Evolutionary conservation across 2,888 invertebrate genomes (phyloP).

Genomic region (Rosalia funebris): DNA sequence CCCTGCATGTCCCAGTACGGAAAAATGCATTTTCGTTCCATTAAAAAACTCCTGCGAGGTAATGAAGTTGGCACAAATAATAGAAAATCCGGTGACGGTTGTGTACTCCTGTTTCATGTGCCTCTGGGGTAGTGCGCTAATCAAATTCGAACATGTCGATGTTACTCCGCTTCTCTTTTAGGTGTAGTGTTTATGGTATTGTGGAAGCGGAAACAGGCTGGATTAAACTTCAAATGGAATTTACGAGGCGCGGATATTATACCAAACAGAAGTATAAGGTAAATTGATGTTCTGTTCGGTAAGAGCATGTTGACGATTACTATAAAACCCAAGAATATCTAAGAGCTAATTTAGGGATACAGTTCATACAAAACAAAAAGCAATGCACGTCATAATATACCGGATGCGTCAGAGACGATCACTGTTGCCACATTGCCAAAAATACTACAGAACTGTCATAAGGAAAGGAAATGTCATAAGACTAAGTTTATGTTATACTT

Average conservation of each 20-base stretch:
- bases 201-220: constrained; percentile 43
- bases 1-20: constrained; percentile 31
- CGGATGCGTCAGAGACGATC: too few relatives aligned
- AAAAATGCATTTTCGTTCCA: constrained; percentile 27
- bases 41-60: constrained; percentile 26
- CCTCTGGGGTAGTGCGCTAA: constrained; percentile 55
- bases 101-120: constrained; percentile 41
- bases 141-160: too few relatives aligned
- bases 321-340: too few relatives aligned
- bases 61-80: constrained; percentile 28
- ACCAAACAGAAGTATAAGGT: constrained; percentile 13
- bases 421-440: too few relatives aligned
- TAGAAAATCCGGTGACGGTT: constrained; percentile 41
- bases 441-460: too few relatives aligned
- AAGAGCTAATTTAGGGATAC: too few relatives aligned
- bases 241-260: constrained; percentile 24
- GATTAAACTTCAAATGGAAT: constrained; percentile 49
- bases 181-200: constrained; percentile 44
- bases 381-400: too few relatives aligned
- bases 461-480: too few relatives aligned
- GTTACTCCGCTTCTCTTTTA: not conserved
- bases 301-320: too few relatives aligned
- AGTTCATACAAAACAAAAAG: too few relatives aligned
- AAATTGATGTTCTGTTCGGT: not conserved
- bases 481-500: too few relatives aligned